Base-by-base conservation (phyloP, 2,113 vertebrate genomes). In the Echinops telfairi region DNA sequence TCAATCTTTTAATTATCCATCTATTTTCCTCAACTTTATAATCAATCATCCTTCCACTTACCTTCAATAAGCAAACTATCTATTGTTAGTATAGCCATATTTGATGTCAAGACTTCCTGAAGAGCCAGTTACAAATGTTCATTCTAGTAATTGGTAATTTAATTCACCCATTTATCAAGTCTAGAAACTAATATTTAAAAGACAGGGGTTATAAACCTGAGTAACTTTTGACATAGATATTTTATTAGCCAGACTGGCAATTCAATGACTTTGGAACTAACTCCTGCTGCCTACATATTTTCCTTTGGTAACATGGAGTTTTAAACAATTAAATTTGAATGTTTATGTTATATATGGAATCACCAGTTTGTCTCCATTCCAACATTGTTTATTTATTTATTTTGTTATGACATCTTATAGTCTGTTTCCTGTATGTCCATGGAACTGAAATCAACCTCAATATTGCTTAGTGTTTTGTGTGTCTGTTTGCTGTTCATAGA, bases 81-180 rank as follows among this genome's bases (percentile, higher is more conserved):
- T 87, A 60, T 88, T 92, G 95, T 96, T 90, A 89, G 94, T 91
- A 95, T 95, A 96, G 33, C 68, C 58, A 60, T 38, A 88, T 93
- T 82, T 85, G 85, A 95, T 95, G 70, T 86, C 92, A 96, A 76
- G 43, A 90, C 68, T 95, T 94, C 73, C 64, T 93, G 82, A 94
- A 75, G 17, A 91, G 33, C 19, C 91, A 93, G 93, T 94, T 83
- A 93, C 87, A 97, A 82, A 94, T 90, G 82, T 94, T 88, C 33
- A 95, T 93, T 95, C 58, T 87, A 95, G 68, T 94, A 96, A 87
- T 64, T 96, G 79, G 58, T 95, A 94, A 96, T 96, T 96, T 94
- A 94, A 96, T 95, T 82, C 33, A 73, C 29, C 31, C 31, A 8
- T 89, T 96, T 96, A 95, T 96, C 93, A 95, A 95, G 86, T 93